Evolutionary conservation across 2,113 vertebrate species (phyloP), one percentile per base, ranked within the genome.

Genomic region (Archilochus colubris): DNA sequence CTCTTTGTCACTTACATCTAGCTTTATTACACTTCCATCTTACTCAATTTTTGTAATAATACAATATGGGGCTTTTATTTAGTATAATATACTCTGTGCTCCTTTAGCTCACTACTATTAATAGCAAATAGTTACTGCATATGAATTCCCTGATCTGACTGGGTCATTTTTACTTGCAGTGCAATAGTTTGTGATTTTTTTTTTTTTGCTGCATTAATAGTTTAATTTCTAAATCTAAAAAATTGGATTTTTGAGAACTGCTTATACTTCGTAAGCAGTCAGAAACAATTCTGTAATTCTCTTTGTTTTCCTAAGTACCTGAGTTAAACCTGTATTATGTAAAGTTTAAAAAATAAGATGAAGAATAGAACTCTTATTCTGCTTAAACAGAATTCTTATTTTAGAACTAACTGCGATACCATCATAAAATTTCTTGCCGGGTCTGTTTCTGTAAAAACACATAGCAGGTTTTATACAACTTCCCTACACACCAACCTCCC

Each of bases 401-500:
- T 86, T 92, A 90, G 68, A 89, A 74, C 28, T 61, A 88, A 43
- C 48, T 85, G 82, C 61, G 70, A 79, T 92, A 94, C 89, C 84
- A 85, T 89, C 27, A 89, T 94, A 94, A 96, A 95, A 77, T 93
- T 70, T 62, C 68, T 89, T 78, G 22, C 23, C 83, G 61, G 19
- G 58, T 94, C 50, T 44, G 66, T 93, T 91, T 90, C 78, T 95
- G 50, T 91, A 94, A 94, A 94, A 96, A 86, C 9, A 91, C 61
- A 93, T 93, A 82, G 88, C 57, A 66, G 31, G 75, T 81, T 93
- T 90, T 92, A 90, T 87, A 46, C 51, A 88, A 58, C 57, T 72
- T 87, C 68, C 44, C 8, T 70, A 15, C 9, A 23, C 22, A 44
- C 77, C 30, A 38, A 12, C 17, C 88, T 76, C 16, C 14, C 15